phyloP scores from a whole-genome alignment of 2,113 vertebrate genomes.

The Lepisosteus oculatus region DNA sequence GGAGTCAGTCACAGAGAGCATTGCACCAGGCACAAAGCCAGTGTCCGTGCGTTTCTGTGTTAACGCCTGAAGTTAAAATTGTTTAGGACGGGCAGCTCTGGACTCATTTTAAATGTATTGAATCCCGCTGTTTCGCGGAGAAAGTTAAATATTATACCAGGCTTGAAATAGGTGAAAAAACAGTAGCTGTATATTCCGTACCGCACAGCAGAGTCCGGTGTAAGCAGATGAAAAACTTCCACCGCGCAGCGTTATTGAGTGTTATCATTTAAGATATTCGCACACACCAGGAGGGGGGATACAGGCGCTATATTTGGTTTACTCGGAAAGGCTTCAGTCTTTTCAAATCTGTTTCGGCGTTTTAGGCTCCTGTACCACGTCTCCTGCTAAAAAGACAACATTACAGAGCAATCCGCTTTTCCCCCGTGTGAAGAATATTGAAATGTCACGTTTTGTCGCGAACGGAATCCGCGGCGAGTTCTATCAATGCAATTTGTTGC shows the following conservation, averaged over 20 bases:
- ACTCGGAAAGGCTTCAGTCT: constrained; percentile 30
- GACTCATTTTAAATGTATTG: no score
- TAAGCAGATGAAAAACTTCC: background rate
- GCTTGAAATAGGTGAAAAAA: background rate
- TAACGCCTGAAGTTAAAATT: no score
- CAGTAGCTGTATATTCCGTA: background rate
- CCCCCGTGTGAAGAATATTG: no score
- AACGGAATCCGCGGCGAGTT: no score
- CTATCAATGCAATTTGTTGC: no score
- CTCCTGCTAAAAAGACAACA: no score
- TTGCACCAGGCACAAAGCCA: no score
- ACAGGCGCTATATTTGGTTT: constrained; percentile 22
- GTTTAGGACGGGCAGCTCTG: no score
- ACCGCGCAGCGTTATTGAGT: constrained; percentile 27
- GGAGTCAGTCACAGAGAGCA: no score
- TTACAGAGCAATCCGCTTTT: no score
- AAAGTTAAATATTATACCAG: background rate
- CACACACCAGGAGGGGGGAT: constrained; percentile 43
- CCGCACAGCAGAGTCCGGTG: background rate
- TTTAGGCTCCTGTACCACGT: background rate
- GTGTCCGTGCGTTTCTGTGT: no score
- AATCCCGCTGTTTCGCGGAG: background rate
- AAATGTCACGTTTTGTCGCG: no score
- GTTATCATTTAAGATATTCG: constrained; percentile 59
- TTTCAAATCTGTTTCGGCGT: constrained; percentile 52